Percentiles rank a stretch among this genome's conserved stretches.
phyloP scores from a whole-genome alignment of 2,113 vertebrate genomes.

The Zosterops borbonicus region DNA sequence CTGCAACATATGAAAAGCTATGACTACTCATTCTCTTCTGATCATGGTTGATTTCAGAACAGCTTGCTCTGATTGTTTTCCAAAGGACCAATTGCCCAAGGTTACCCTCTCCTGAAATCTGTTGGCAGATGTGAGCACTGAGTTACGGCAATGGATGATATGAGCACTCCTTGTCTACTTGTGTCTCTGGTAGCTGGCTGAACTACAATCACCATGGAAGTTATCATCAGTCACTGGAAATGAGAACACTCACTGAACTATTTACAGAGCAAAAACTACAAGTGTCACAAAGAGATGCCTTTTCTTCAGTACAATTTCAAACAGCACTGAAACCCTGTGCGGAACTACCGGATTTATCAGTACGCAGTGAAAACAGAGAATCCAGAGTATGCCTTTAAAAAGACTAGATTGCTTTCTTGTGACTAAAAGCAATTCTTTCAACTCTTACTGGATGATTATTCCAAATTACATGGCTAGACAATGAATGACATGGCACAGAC shows the following conservation, averaged over 20 bases:
- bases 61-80: neutral
- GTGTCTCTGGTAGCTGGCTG: neutral
- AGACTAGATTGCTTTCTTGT: neutral
- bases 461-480: neutral
- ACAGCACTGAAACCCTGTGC: neutral
- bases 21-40: neutral
- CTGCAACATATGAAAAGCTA: neutral
- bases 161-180: neutral
- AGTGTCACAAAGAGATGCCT: conserved; percentile 4
- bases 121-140: neutral
- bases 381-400: neutral
- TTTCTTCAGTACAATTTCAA: neutral
- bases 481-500: neutral
- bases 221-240: conserved; percentile 1
- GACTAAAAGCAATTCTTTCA: neutral
- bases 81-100: neutral
- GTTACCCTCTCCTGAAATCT: neutral
- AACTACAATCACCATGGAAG: conserved; percentile 34
- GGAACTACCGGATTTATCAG: neutral
- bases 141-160: neutral
- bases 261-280: neutral
- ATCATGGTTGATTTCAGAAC: neutral
- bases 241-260: neutral
- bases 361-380: neutral
- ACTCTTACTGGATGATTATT: neutral